A percentile compares a stretch with the other conserved stretches of the same genome.
phyloP scores from a whole-genome alignment of 37 sponge, comb jelly and placozoan genomes.

The Hormiphora californensis region DNA sequence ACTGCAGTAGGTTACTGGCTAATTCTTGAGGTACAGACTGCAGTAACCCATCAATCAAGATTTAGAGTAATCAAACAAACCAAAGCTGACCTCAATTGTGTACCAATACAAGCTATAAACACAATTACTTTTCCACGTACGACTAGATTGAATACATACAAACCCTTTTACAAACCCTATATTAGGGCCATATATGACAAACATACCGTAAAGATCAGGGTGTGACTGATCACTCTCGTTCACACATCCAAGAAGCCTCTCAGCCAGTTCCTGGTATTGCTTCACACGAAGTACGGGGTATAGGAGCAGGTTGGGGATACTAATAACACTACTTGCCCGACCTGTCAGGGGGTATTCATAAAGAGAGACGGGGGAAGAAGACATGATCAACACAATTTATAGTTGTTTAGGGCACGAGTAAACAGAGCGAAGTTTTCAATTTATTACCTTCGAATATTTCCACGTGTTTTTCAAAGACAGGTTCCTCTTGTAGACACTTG shows the following conservation, averaged over 20 bases:
- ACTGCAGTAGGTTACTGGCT: no score
- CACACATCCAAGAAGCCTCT: neutral
- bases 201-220: conserved; percentile 27
- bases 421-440: no score
- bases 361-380: neutral
- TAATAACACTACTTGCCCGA: neutral
- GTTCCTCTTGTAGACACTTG: neutral
- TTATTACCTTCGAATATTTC: neutral
- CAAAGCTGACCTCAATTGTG: no score
- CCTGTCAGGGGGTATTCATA: neutral
- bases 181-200: neutral
- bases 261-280: conserved; percentile 1
- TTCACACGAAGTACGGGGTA: conserved; percentile 8
- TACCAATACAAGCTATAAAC: no score
- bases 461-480: conserved; percentile 14
- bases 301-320: conserved; percentile 19
- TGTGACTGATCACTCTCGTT: neutral
- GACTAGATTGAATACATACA: no score
- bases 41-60: no score
- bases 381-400: no score
- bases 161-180: no score
- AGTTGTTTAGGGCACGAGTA: no score
- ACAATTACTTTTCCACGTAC: no score
- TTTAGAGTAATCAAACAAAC: no score
- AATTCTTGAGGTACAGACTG: no score